Percentiles rank a stretch among this genome's conserved stretches.
Conservation (phyloP, 2,113 vertebrate genomes). For the Lepisosteus oculatus region DNA sequence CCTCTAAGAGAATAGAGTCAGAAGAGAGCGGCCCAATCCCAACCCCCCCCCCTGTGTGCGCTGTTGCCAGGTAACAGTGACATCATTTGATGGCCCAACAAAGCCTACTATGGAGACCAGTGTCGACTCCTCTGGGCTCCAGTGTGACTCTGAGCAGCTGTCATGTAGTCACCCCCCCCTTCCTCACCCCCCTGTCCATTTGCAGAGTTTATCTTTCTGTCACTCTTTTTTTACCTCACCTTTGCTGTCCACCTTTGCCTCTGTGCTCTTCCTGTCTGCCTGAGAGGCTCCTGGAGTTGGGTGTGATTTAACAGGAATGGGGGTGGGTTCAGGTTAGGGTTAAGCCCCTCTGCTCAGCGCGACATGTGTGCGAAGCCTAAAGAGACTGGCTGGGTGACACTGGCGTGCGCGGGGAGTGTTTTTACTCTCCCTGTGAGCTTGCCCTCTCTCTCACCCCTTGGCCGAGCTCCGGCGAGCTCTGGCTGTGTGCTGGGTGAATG, state of each 20-base stretch:
- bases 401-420: neutral
- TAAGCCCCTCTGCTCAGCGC: too few species aligned
- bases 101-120: neutral
- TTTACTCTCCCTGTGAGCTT: neutral
- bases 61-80: conserved; percentile 31
- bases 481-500: too few species aligned
- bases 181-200: neutral
- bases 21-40: conserved; percentile 3
- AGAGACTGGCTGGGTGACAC: too few species aligned
- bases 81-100: conserved; percentile 18
- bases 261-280: too few species aligned
- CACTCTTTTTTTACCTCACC: neutral
- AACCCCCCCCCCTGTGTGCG: conserved; percentile 9
- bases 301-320: too few species aligned
- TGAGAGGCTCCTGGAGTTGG: too few species aligned
- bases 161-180: conserved; percentile 12
- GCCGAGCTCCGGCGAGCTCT: too few species aligned
- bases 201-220: too few species aligned
- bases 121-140: neutral
- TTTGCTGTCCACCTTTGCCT: neutral
- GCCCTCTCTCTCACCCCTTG: neutral
- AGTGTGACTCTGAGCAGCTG: neutral
- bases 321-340: too few species aligned
- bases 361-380: too few species aligned
- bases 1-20: neutral